Evolutionary conservation across 2,113 vertebrate species (phyloP), one percentile per base, ranked within the genome.

Genomic region (Mustela lutreola): DNA sequence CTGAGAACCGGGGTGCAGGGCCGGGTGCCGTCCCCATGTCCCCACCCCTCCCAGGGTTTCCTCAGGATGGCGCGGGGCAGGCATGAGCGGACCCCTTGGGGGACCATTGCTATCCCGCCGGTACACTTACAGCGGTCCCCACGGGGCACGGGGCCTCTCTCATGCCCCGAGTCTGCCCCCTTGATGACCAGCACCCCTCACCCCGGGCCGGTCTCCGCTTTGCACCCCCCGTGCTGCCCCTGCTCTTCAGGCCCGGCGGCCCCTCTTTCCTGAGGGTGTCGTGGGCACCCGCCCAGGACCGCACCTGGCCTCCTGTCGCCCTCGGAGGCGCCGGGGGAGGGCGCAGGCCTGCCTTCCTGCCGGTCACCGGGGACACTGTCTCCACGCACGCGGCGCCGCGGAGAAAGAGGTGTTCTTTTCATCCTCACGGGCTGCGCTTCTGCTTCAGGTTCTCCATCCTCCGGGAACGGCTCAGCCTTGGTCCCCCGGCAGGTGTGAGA

Each of bases 131-230:
- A 36, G 67, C 4, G 16, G 33, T 33, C 67, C 33, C 33, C 62
- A 16, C 16, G 4, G 16, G 67, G 67, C 18, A 4, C 7, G 3
- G 6, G 1, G 0, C 7, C 7, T 70, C 18, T 70, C 33, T 9
- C 3, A 0, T 3, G 33, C 67, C 2, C 67, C 0, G 33, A 70
- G 67, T 19, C 33, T n/a, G 67, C 33, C 16, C 7, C 33, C 24
- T 70, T 21, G 16, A 70, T 28, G 62, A 63, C 62, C 62, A 62
- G 26, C 62, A 63, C 24, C 62, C 62, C 11, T 63, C 4, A 12
- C 26, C 24, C 11, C 4, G 4, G 62, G 26, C 62, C 33, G 21
- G 67, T 36, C 67, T 19, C 67, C 7, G 16, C 16, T 70, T 4
- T 36, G 67, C 16, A 70, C 0, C 33, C 31, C 67, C 16, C 18